These are phyloP conservation scores for Trinectes maculatus DNA, from an alignment of 2,113 vertebrate species.

Conservation along the genomic window DNA sequence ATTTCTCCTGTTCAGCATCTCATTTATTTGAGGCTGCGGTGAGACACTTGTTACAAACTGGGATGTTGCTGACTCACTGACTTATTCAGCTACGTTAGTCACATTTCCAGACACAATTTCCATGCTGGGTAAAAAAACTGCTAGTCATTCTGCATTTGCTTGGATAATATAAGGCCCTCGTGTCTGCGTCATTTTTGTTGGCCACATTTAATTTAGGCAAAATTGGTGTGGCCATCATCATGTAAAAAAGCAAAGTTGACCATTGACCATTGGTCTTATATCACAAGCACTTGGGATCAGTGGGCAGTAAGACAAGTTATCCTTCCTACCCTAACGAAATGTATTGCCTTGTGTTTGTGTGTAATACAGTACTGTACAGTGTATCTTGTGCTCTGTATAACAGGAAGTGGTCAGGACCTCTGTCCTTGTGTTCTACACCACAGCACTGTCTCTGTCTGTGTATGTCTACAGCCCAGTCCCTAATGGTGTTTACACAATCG, in stretches of 20 bases:
- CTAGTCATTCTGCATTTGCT: conserved; percentile 10
- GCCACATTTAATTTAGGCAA: too few relatives aligned
- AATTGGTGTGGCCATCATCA: too few relatives aligned
- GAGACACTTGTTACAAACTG: conserved; percentile 29
- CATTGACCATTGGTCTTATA: too few relatives aligned
- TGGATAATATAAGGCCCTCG: background rate
- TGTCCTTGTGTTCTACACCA: conserved; percentile 25
- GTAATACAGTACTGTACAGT: background rate
- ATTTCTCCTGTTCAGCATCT: conserved; percentile 24
- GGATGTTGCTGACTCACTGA: conserved; percentile 42
- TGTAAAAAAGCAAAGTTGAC: too few relatives aligned
- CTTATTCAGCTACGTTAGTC: conserved; percentile 43
- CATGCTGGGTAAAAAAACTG: conserved; percentile 4
- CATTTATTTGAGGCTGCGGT: conserved; percentile 10
- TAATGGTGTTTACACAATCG: conserved; percentile 68
- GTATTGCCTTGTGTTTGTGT: conserved; percentile 1
- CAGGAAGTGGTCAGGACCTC: conserved; percentile 41
- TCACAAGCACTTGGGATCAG: too few relatives aligned
- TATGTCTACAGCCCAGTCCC: conserved; percentile 30
- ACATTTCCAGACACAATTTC: conserved; percentile 27
- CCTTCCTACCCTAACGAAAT: background rate
- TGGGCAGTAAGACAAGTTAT: conserved; percentile 21
- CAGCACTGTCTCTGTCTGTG: conserved; percentile 23
- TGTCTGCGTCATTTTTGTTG: background rate
- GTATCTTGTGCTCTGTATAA: conserved; percentile 33